Evolutionary conservation across 2,113 vertebrate genomes (phyloP).

Genomic region (Perccottus glenii): DNA sequence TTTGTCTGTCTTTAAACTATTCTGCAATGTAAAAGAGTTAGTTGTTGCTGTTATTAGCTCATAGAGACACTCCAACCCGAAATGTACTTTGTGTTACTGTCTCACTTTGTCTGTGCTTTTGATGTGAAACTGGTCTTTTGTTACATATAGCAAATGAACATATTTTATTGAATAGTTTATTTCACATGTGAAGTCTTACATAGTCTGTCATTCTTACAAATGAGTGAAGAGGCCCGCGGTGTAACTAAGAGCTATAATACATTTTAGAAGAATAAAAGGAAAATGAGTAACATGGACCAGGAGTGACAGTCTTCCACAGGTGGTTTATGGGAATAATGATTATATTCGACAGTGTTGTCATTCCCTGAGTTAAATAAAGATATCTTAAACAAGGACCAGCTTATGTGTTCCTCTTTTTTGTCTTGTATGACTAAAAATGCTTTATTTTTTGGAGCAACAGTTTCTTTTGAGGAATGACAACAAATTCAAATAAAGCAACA

Average conservation of each 20-base stretch:
- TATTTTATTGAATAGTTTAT: slow-evolving; percentile 71
- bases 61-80: slow-evolving; percentile 57
- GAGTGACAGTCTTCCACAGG: slow-evolving; percentile 72
- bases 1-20: slow-evolving; percentile 48
- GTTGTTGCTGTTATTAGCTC: slow-evolving; percentile 58
- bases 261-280: slow-evolving; percentile 22
- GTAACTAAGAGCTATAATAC: slow-evolving; percentile 35
- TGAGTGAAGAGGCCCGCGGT: slow-evolving; percentile 31
- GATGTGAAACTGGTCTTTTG: slow-evolving; percentile 68
- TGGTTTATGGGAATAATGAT: slow-evolving; percentile 60
- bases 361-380: slow-evolving; percentile 73
- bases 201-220: slow-evolving; percentile 46
- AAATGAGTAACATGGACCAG: slow-evolving; percentile 35
- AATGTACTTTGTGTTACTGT: slow-evolving; percentile 67
- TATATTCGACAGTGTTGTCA: slow-evolving; percentile 69
- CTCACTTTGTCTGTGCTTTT: slow-evolving; percentile 70
- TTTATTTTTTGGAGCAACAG: too few species aligned
- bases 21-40: slow-evolving; percentile 47
- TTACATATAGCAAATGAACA: slow-evolving; percentile 65
- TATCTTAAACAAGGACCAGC: slow-evolving; percentile 49
- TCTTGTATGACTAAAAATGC: neutral
- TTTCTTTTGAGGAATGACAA: too few species aligned
- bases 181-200: slow-evolving; percentile 61
- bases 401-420: slow-evolving; percentile 2
- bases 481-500: too few species aligned